Evolutionary conservation across 2,113 vertebrate species (phyloP).

Genomic region (Melanerpes aurifrons): DNA sequence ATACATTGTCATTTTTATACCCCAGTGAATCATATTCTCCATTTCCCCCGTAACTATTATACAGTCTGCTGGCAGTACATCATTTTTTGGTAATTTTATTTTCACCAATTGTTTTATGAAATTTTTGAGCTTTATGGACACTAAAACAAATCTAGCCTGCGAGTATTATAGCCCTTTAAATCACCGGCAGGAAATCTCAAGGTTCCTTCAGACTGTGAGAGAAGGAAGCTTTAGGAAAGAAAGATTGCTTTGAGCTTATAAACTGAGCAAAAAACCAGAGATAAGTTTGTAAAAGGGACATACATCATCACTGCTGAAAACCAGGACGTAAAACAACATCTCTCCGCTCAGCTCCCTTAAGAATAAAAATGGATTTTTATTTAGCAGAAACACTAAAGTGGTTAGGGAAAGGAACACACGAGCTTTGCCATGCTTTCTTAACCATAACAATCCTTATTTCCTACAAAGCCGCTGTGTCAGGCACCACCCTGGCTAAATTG

Average conservation of each 20-base stretch:
- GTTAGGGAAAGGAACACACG: constrained; percentile 58
- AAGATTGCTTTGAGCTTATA: constrained; percentile 97
- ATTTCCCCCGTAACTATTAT: constrained; percentile 87
- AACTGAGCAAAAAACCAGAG: constrained; percentile 98
- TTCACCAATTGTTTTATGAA: constrained; percentile 89
- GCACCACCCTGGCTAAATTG: background rate
- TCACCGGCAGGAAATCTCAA: constrained; percentile 97
- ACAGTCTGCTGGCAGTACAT: constrained; percentile 86
- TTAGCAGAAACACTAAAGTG: constrained; percentile 74
- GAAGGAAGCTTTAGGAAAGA: constrained; percentile 96
- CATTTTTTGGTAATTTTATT: constrained; percentile 90
- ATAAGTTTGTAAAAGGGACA: constrained; percentile 89
- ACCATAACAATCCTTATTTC: constrained; percentile 46
- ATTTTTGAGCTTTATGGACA: constrained; percentile 89
- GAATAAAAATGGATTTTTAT: constrained; percentile 85
- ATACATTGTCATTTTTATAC: constrained; percentile 87
- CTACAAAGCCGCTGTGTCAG: constrained; percentile 4
- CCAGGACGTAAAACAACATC: constrained; percentile 79
- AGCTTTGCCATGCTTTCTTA: constrained; percentile 47
- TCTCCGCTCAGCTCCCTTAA: constrained; percentile 71
- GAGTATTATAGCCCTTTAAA: constrained; percentile 95
- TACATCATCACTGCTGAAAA: constrained; percentile 79
- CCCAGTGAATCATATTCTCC: constrained; percentile 83
- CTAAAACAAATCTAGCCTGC: constrained; percentile 88
- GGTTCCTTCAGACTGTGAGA: constrained; percentile 96